Base-by-base conservation (phyloP, 1,140 invertebrate genomes). In the Anastatus disparis region DNA sequence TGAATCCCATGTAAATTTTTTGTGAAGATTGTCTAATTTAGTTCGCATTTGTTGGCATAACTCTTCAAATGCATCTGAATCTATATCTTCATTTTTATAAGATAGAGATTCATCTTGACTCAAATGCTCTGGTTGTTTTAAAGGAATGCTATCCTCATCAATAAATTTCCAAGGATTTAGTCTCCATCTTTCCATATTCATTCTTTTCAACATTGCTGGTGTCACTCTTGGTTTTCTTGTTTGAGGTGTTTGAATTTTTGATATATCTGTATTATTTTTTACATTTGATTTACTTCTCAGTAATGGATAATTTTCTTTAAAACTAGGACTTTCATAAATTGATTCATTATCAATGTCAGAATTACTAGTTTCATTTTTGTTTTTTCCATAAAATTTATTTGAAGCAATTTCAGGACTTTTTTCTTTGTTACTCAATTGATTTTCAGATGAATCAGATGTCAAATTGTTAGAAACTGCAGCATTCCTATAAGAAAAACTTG, bases 1-100 rank as follows among this genome's bases (percentile, higher is more conserved):
- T 35, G 6, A 40, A 38, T 12, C 44, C 59, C 63, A n/a, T 66
- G 52, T 71, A 50, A 75, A 76, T 42, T 74, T 65, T 22, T 79
- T 71, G 35, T 74, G 72, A n/a, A 74, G 48, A 50, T 74, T 63
- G 61, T 75, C 74, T 58, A 81, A 68, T 70, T 77, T 70, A 59
- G 72, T 52, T 44, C 53, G 70, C 66, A 80, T 27, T 15, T 52
- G 52, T 13, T 44, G 53, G 42, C 77, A 31, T 50, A 72, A 8
- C 61, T 71, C 68, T 1, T 79, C 64, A 38, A 70, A 50, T n/a
- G 26, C 38, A 13, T 77, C 71, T 3, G 53, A 26, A 29, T 79
- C 68, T 6, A 42, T 35, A 67, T 26, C 65, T 26, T 77, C 56
- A 46, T 70, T 75, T 42, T 55, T 75, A 27, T 68, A 70, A 35